These are phyloP conservation scores for Enteromius thamalakanensis DNA, from an alignment of 2,797 vertebrate species.

Conservation along the genomic window DNA sequence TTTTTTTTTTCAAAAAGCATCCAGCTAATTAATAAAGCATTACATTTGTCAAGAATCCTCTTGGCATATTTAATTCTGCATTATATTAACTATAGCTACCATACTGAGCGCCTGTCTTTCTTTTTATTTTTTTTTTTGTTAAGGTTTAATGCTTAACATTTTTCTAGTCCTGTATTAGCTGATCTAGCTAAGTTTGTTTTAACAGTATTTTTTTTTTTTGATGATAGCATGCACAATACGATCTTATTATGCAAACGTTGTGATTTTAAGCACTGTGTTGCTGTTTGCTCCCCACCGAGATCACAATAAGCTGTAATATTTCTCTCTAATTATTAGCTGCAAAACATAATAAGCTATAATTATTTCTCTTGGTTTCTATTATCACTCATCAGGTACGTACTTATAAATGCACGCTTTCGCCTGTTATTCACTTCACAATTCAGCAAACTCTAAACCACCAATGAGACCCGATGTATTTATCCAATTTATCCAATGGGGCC, in stretches of 20 bases:
- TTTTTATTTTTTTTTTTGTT: background rate
- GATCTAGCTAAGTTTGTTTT: background rate
- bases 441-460: background rate
- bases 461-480: constrained; percentile 2
- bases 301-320: constrained; percentile 22
- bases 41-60: background rate
- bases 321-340: constrained; percentile 27
- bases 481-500: constrained; percentile 5
- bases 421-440: constrained; percentile 17
- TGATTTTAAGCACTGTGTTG: constrained; percentile 9
- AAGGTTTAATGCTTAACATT: background rate
- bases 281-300: constrained; percentile 32
- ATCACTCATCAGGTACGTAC: constrained; percentile 36
- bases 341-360: constrained; percentile 34
- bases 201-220: too few relatives aligned
- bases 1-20: background rate
- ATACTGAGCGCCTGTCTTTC: too few relatives aligned
- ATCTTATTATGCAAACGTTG: constrained; percentile 13
- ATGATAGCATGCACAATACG: background rate
- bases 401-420: background rate
- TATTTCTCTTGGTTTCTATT: constrained; percentile 22
- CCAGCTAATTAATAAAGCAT: background rate
- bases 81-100: background rate
- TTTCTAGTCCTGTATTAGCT: background rate
- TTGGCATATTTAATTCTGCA: background rate